A percentile compares a stretch with the other conserved stretches of the same genome.
Evolutionary conservation across 2,113 vertebrate genomes (phyloP).

Genomic region (Cottus gobio): DNA sequence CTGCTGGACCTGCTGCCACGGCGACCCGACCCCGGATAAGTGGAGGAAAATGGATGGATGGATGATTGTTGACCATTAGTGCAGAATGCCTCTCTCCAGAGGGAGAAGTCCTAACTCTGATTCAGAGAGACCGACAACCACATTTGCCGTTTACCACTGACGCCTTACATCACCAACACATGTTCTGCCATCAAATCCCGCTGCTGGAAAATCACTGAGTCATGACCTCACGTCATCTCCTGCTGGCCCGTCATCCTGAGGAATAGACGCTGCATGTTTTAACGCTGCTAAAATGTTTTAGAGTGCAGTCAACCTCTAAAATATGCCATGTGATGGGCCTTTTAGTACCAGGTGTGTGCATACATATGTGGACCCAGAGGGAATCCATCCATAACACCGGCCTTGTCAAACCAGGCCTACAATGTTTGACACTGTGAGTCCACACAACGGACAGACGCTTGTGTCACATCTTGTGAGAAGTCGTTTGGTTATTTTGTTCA

Average conservation of each 20-base stretch:
- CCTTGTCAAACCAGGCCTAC: constrained; percentile 18
- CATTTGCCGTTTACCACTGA: neutral
- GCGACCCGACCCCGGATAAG: too few relatives aligned
- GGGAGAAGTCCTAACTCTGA: neutral
- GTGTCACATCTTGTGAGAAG: neutral
- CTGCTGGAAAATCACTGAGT: neutral
- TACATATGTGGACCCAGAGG: constrained; percentile 33
- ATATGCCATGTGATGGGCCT: constrained; percentile 22
- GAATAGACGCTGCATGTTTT: constrained; percentile 21
- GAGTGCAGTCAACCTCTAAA: constrained; percentile 14
- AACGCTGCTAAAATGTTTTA: constrained; percentile 11
- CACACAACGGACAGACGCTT: neutral
- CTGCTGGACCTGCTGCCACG: too few relatives aligned
- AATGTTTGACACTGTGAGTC: constrained; percentile 12
- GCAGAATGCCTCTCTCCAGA: constrained; percentile 3
- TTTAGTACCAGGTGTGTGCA: constrained; percentile 21
- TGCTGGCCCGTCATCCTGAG: neutral
- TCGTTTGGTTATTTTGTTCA: neutral
- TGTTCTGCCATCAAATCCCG: neutral
- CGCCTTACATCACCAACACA: neutral
- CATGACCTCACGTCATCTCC: neutral
- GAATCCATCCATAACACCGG: constrained; percentile 20
- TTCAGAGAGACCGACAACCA: neutral
- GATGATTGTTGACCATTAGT: neutral
- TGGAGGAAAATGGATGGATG: too few relatives aligned